These are phyloP conservation scores for Raphicerus campestris DNA, from an alignment of 2,113 vertebrate genomes.

Conservation along the genomic window DNA sequence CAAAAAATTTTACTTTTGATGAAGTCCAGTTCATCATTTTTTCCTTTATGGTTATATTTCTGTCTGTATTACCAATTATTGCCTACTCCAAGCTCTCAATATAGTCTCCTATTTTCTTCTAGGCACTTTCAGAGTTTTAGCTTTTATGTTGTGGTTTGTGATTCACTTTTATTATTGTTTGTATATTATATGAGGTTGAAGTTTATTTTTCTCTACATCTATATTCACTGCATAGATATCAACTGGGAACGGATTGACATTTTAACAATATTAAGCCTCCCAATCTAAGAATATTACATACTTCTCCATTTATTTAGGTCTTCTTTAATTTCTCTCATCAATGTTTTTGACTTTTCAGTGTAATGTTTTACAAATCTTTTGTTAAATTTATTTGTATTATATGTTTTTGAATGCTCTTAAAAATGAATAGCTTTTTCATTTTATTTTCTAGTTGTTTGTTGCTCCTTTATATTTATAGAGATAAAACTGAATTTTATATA, in stretches of 20 bases:
- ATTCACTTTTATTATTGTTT: background rate
- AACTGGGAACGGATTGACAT: background rate
- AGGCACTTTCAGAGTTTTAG: background rate
- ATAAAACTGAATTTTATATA: constrained; percentile 5
- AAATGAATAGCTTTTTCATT: background rate
- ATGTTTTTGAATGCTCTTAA: background rate
- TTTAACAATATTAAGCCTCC: background rate
- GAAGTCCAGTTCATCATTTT: background rate
- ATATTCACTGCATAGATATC: background rate
- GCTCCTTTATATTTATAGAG: background rate
- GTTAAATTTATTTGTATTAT: background rate
- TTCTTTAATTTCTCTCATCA: background rate
- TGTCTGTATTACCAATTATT: background rate
- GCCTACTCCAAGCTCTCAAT: background rate
- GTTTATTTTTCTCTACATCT: background rate
- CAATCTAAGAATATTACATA: background rate
- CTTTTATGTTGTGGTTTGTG: background rate
- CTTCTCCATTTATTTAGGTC: background rate
- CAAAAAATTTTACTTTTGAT: background rate
- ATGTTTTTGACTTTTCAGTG: background rate
- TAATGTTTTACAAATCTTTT: background rate
- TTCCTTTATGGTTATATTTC: background rate
- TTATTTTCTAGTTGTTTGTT: constrained; percentile 2
- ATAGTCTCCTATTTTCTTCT: background rate
- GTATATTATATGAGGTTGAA: background rate